Evolutionary conservation across 2,797 vertebrate genomes (phyloP).

Genomic region (Gadopsis bispinosus): DNA sequence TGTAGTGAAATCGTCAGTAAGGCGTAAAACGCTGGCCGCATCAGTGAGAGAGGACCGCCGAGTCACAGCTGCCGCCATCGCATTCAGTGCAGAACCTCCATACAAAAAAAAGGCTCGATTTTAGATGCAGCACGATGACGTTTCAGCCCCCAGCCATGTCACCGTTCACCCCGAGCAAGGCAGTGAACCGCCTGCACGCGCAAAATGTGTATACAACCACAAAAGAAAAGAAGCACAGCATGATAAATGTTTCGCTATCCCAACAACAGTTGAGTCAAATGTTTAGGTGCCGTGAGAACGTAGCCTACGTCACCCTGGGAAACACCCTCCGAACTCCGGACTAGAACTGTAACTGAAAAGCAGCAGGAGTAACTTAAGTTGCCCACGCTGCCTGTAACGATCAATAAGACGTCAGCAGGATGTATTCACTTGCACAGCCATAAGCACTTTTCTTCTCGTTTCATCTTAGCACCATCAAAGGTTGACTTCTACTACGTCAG

Average conservation of each 20-base stretch:
- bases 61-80: background rate
- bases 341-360: background rate
- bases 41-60: background rate
- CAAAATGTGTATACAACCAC: background rate
- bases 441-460: too few species aligned
- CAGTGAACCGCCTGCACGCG: background rate
- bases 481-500: background rate
- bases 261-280: background rate
- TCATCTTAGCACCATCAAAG: background rate
- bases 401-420: background rate
- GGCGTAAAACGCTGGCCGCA: slow-evolving; percentile 15
- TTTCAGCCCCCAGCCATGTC: background rate
- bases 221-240: background rate
- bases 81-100: background rate
- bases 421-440: too few species aligned
- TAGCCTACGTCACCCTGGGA: background rate
- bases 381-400: background rate
- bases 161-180: background rate
- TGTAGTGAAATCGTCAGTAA: slow-evolving; percentile 50
- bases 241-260: background rate
- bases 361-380: background rate
- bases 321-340: background rate
- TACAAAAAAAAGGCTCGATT: background rate
- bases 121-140: background rate
- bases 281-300: background rate